Conservation (phyloP, 2,113 vertebrate species). For the Morone saxatilis region DNA sequence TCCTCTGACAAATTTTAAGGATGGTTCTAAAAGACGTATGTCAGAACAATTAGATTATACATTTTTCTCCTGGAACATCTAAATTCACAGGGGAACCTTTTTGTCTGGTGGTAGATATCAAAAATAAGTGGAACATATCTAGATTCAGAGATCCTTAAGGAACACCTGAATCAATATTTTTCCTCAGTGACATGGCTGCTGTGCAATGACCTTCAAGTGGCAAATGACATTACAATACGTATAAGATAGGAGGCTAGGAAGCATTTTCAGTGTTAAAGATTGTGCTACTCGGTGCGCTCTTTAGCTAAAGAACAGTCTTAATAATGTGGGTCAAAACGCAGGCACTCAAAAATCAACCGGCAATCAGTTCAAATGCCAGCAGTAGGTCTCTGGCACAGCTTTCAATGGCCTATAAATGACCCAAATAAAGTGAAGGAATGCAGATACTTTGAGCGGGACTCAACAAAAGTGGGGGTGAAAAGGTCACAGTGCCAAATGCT, state of each 20-base stretch:
- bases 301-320: slow-evolving; percentile 10
- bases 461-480: slow-evolving; percentile 17
- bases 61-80: neutral
- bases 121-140: slow-evolving; percentile 4
- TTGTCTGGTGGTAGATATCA: neutral
- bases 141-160: slow-evolving; percentile 3
- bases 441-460: slow-evolving; percentile 1
- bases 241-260: neutral
- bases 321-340: slow-evolving; percentile 26
- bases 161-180: slow-evolving; percentile 14
- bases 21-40: neutral
- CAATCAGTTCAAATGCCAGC: slow-evolving; percentile 37
- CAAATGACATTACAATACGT: neutral
- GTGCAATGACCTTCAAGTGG: slow-evolving; percentile 22
- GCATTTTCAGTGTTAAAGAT: neutral
- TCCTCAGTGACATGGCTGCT: neutral
- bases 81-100: neutral
- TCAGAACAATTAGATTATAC: slow-evolving; percentile 6
- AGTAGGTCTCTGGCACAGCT: neutral
- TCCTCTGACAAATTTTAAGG: neutral
- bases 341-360: slow-evolving; percentile 5
- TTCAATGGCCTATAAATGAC: slow-evolving; percentile 8
- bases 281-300: neutral
- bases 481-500: slow-evolving; percentile 16
- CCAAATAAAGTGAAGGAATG: neutral